phyloP scores from a whole-genome alignment of 2,113 vertebrate genomes.

The Ariopsis seemanni region DNA sequence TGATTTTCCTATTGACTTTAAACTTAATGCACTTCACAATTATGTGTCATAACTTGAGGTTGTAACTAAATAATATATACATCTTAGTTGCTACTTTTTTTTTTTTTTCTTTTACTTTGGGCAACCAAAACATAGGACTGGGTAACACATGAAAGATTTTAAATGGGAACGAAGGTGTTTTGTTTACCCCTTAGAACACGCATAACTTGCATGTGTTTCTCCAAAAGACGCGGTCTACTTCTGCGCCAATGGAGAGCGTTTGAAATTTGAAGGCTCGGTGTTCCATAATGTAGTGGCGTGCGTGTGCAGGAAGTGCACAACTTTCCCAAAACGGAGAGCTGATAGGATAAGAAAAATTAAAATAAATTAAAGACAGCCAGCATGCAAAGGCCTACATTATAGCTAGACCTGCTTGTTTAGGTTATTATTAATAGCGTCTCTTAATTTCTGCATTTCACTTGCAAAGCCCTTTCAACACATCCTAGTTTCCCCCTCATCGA shows the following conservation, averaged over 20 bases:
- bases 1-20: background rate
- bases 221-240: background rate
- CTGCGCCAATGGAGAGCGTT: too few species aligned
- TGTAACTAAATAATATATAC: background rate
- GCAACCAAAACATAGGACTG: background rate
- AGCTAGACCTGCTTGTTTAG: background rate
- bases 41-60: too few species aligned
- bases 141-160: background rate
- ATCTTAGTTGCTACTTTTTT: background rate
- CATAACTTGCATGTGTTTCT: background rate
- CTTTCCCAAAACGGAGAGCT: background rate
- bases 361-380: background rate
- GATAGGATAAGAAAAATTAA: background rate
- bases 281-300: background rate
- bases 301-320: background rate
- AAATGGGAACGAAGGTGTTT: background rate
- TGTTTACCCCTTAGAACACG: background rate
- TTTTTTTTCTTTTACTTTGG: background rate
- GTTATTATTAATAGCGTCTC: background rate
- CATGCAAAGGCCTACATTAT: background rate
- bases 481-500: background rate
- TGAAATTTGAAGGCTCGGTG: background rate
- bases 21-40: background rate
- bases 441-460: background rate
- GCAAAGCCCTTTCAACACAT: slow-evolving; percentile 22